Conservation (phyloP, 2,797 vertebrate genomes). For the Sternotherus odoratus region DNA sequence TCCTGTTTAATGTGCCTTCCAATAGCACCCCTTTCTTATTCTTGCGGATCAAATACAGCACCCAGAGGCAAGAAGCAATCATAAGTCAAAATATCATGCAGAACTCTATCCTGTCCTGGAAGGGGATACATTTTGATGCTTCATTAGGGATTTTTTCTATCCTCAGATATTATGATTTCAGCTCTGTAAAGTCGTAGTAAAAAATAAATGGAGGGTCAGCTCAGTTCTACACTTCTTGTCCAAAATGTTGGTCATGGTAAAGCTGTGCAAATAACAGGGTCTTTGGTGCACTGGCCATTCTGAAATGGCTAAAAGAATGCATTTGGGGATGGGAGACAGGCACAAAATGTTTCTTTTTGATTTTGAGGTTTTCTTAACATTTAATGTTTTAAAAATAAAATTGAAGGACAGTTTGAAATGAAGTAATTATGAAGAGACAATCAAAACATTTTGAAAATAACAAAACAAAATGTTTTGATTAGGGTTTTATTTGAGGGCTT, state of each 20-base stretch:
- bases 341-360: background rate
- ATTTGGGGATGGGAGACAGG: background rate
- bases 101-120: background rate
- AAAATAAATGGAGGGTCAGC: background rate
- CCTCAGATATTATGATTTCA: background rate
- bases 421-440: background rate
- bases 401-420: background rate
- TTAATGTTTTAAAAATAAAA: background rate
- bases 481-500: background rate
- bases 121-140: background rate
- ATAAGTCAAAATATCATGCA: background rate
- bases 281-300: background rate
- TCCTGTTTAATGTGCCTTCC: background rate
- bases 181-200: background rate
- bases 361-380: background rate
- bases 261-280: background rate
- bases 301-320: background rate
- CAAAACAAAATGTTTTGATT: background rate
- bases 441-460: background rate
- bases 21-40: background rate
- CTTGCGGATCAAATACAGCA: background rate
- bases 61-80: background rate
- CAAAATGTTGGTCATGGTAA: background rate
- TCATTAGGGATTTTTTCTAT: background rate
- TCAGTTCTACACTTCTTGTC: background rate